These are phyloP conservation scores for Leucophenga maculata DNA, from an alignment of 2,888 invertebrate species.

Conservation along the genomic window DNA sequence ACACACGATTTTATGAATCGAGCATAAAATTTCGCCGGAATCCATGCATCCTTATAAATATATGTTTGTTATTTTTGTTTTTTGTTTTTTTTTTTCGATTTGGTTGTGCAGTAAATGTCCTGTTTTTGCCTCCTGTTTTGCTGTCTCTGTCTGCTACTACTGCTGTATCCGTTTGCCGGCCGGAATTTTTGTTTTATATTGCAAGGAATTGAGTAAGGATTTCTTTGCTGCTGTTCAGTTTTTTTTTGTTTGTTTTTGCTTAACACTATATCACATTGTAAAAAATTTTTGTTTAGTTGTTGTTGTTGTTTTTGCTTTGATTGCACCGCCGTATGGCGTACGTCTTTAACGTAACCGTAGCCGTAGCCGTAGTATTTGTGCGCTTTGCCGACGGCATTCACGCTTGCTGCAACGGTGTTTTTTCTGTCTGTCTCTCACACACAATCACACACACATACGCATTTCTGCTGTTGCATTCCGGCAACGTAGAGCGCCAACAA, in stretches of 20 bases:
- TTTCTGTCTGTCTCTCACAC: too few relatives aligned
- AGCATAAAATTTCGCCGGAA: constrained; percentile 68
- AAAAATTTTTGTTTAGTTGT: constrained; percentile 8
- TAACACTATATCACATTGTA: constrained; percentile 69
- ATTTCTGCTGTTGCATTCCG: neutral
- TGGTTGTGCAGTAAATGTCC: too few relatives aligned
- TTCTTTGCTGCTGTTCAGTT: constrained; percentile 37
- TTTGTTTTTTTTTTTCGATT: constrained; percentile 4
- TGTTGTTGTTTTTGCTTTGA: constrained; percentile 22
- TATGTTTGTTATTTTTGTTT: too few relatives aligned
- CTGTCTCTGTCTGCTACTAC: neutral
- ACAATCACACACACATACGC: neutral
- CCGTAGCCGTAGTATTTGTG: constrained; percentile 2
- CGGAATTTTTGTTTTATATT: constrained; percentile 39
- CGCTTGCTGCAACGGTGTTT: neutral
- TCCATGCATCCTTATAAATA: constrained; percentile 37
- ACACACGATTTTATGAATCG: constrained; percentile 66
- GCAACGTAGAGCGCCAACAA: neutral
- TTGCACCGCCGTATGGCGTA: constrained; percentile 23
- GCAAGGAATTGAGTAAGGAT: constrained; percentile 29
- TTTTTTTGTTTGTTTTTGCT: too few relatives aligned
- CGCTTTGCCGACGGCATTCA: constrained; percentile 43
- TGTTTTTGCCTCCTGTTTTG: constrained; percentile 29
- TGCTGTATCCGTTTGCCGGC: constrained; percentile 50
- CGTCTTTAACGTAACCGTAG: too few relatives aligned